Conservation (phyloP, 2,797 vertebrate species). For the Dromococcyx pavoninus region DNA sequence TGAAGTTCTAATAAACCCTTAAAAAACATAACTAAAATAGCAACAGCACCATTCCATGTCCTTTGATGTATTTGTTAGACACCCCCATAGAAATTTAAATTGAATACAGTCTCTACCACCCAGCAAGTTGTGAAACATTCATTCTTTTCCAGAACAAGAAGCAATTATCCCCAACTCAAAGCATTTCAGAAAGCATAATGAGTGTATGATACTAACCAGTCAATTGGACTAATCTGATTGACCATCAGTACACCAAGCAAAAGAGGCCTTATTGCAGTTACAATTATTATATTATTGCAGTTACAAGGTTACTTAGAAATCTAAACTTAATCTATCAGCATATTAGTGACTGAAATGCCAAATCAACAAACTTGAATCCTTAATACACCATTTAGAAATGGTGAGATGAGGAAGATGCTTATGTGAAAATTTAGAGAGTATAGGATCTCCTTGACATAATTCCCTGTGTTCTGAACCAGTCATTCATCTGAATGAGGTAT, state of each 20-base stretch:
- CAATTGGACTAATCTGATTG: conserved; percentile 36
- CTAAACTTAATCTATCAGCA: conserved; percentile 24
- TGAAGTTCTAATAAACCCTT: neutral
- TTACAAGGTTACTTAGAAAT: conserved; percentile 50
- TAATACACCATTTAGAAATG: neutral
- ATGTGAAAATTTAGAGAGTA: neutral
- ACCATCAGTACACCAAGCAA: neutral
- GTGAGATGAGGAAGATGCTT: neutral
- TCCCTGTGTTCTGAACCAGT: neutral
- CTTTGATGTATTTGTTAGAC: neutral
- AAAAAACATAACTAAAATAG: neutral
- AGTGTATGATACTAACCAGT: conserved; percentile 23
- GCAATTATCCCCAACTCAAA: conserved; percentile 20
- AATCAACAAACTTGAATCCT: neutral
- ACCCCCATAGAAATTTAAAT: neutral
- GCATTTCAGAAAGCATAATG: conserved; percentile 24
- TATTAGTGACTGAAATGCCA: conserved; percentile 19
- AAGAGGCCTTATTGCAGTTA: conserved; percentile 7
- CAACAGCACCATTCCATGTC: neutral
- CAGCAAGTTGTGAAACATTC: neutral
- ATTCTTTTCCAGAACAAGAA: conserved; percentile 1
- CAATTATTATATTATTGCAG: neutral
- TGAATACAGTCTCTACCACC: neutral
- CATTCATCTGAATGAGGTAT: neutral
- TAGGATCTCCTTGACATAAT: neutral